A percentile compares a stretch with the other conserved stretches of the same genome.
phyloP scores from a whole-genome alignment of 2,888 invertebrate species.

The Himalopsyche anomala region DNA sequence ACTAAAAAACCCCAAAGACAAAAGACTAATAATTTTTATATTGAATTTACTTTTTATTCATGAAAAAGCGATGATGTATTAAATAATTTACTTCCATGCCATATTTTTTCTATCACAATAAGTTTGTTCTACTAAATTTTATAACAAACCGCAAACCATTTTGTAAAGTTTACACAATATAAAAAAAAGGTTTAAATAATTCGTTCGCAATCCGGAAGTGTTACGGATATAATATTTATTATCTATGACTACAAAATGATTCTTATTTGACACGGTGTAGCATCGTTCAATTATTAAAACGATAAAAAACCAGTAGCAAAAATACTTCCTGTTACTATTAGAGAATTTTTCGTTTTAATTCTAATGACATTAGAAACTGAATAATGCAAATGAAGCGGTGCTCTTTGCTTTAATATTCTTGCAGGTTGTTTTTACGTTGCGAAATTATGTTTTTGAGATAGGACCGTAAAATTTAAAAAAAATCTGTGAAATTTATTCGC shows the following conservation, averaged over 20 bases:
- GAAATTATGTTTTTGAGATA: slow-evolving; percentile 1
- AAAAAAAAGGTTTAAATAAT: neutral
- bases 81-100: too few relatives aligned
- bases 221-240: neutral
- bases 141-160: neutral
- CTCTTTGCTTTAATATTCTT: slow-evolving; percentile 12
- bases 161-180: neutral
- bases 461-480: neutral
- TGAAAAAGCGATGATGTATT: too few relatives aligned
- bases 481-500: slow-evolving; percentile 28
- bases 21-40: too few relatives aligned
- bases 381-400: neutral
- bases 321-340: neutral
- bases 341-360: neutral
- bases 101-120: neutral
- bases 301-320: neutral
- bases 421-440: neutral
- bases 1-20: too few relatives aligned
- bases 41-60: too few relatives aligned
- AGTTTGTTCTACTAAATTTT: neutral
- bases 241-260: neutral
- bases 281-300: neutral
- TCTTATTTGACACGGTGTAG: neutral
- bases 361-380: neutral
- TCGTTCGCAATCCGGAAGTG: neutral